A percentile compares a stretch with the other conserved stretches of the same genome.
These are phyloP conservation scores for Zelleria hepariella DNA, from an alignment of 2,888 invertebrate species.

Conservation along the genomic window DNA sequence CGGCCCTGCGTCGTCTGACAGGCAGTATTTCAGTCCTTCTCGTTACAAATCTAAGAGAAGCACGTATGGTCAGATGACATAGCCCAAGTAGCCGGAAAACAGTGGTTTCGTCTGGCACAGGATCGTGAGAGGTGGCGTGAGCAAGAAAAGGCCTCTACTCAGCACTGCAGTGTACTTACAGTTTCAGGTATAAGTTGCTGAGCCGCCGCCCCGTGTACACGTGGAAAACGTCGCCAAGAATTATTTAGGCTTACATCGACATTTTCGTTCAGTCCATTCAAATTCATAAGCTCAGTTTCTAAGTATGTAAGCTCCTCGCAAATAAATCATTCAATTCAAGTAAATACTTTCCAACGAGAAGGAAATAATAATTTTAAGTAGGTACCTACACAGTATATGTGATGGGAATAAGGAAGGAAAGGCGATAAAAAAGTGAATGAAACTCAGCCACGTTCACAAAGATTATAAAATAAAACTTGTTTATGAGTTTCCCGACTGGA, in stretches of 20 bases:
- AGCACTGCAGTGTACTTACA: too few species aligned
- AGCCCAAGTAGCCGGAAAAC: too few species aligned
- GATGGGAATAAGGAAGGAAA: constrained; percentile 8
- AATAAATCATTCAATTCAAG: background rate
- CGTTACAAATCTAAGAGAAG: too few species aligned
- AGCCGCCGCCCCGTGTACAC: too few species aligned
- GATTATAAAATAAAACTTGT: constrained; percentile 25
- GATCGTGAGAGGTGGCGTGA: too few species aligned
- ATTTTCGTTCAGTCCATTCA: background rate
- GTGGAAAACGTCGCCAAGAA: too few species aligned
- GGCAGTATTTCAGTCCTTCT: too few species aligned
- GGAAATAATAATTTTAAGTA: background rate
- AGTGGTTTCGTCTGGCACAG: too few species aligned
- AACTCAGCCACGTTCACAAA: constrained; percentile 13
- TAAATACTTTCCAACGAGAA: background rate
- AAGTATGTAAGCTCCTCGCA: background rate
- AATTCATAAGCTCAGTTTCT: background rate
- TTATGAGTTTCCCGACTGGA: constrained; percentile 16
- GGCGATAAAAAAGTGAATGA: constrained; percentile 8
- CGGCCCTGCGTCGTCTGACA: too few species aligned
- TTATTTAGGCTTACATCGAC: background rate
- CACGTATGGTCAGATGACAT: too few species aligned
- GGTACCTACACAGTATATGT: background rate
- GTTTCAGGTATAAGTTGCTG: too few species aligned
- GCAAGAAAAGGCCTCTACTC: too few species aligned